A percentile compares a stretch with the other conserved stretches of the same genome.
These are phyloP conservation scores for Struthio camelus DNA, from an alignment of 2,113 vertebrate species.

Conservation along the genomic window DNA sequence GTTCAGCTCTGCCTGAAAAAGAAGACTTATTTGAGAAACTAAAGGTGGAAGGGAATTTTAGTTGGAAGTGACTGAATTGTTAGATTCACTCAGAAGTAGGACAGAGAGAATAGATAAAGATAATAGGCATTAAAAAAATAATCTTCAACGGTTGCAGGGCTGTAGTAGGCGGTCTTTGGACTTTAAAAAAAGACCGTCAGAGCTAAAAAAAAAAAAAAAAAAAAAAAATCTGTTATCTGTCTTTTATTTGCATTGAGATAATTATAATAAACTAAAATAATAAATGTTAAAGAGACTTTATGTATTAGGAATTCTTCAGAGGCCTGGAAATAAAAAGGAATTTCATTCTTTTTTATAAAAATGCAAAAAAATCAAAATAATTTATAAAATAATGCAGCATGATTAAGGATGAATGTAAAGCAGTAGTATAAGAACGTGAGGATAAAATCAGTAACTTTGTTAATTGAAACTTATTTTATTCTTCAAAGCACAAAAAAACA, in stretches of 20 bases:
- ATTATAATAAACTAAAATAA: background rate
- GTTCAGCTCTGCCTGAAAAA: background rate
- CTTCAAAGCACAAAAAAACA: conserved; percentile 3
- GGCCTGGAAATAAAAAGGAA: background rate
- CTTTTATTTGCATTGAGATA: background rate
- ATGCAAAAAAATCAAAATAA: too few relatives aligned
- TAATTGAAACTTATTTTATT: too few relatives aligned
- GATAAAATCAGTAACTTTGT: background rate
- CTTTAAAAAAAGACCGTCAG: background rate
- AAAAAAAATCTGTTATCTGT: background rate
- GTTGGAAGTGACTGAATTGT: background rate
- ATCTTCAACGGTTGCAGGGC: background rate
- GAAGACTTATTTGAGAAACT: background rate
- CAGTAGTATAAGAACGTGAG: background rate
- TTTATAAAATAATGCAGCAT: background rate
- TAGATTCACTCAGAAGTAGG: background rate
- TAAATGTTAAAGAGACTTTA: background rate
- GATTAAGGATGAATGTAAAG: background rate
- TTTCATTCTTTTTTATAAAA: too few relatives aligned
- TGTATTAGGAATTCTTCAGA: background rate
- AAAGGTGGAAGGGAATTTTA: background rate
- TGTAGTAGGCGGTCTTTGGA: background rate
- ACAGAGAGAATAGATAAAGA: background rate
- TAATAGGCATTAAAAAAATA: background rate
- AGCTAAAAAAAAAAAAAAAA: background rate